Percentiles rank a stretch among this genome's conserved stretches.
Evolutionary conservation across 2,888 invertebrate species (phyloP).

Genomic region (Harpalus rubripes): DNA sequence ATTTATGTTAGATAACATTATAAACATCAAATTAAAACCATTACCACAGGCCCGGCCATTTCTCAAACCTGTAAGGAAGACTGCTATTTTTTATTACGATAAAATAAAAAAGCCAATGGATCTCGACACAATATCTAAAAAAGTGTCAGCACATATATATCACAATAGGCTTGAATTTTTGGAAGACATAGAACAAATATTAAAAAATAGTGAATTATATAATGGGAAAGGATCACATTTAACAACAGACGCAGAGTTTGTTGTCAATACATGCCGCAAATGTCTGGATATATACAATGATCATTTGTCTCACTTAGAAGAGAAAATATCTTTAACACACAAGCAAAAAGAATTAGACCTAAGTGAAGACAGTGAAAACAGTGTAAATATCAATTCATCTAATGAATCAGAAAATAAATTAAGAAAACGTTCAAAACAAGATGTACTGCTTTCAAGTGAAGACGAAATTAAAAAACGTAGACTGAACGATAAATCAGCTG

Average conservation of each 20-base stretch:
- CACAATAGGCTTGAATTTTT: slow-evolving; percentile 93
- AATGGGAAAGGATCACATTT: slow-evolving; percentile 94
- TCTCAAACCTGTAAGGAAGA: slow-evolving; percentile 97
- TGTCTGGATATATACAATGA: slow-evolving; percentile 91
- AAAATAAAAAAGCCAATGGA: slow-evolving; percentile 97
- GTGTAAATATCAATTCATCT: slow-evolving; percentile 77
- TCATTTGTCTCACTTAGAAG: slow-evolving; percentile 90
- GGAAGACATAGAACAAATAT: slow-evolving; percentile 92
- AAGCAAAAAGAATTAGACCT: slow-evolving; percentile 91
- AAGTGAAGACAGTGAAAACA: slow-evolving; percentile 82
- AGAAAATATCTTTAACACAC: slow-evolving; percentile 90
- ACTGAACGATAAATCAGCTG: too few species aligned
- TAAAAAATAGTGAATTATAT: slow-evolving; percentile 92
- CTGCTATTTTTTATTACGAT: slow-evolving; percentile 96
- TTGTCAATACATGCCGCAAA: slow-evolving; percentile 86
- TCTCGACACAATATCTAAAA: slow-evolving; percentile 93
- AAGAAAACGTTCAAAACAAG: slow-evolving; percentile 69
- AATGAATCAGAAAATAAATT: slow-evolving; percentile 75
- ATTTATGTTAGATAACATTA: slow-evolving; percentile 93
- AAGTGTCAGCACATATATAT: slow-evolving; percentile 94
- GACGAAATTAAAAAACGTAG: too few species aligned
- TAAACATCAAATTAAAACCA: slow-evolving; percentile 91
- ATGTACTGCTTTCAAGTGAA: too few species aligned
- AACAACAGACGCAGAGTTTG: slow-evolving; percentile 90
- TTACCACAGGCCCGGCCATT: slow-evolving; percentile 97